These are phyloP conservation scores for Zaprionus camerounensis DNA, from an alignment of 1,140 invertebrate species.

Conservation along the genomic window DNA sequence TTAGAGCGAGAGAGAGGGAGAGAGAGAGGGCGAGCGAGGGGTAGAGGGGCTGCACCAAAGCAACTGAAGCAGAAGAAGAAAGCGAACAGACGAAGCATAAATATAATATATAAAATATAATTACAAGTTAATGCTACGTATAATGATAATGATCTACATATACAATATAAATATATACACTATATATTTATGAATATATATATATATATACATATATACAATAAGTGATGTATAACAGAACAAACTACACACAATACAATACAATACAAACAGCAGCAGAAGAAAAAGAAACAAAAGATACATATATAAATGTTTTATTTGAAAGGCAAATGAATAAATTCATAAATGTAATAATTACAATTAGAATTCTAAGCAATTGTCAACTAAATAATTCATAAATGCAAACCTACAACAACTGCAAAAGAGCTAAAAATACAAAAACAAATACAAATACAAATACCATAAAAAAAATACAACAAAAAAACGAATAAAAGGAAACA, in stretches of 20 bases:
- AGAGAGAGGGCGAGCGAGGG: not conserved
- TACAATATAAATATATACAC: not conserved
- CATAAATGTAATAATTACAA: not conserved
- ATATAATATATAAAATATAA: not conserved
- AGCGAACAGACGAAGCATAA: not conserved
- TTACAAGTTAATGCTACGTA: too few relatives aligned
- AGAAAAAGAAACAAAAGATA: not conserved
- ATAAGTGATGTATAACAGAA: not conserved
- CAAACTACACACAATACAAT: not conserved
- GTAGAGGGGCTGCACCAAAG: not conserved
- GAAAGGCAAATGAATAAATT: not conserved
- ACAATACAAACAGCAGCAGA: not conserved
- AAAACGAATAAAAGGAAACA: not conserved
- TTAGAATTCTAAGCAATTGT: not conserved
- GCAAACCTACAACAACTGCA: conserved; percentile 2
- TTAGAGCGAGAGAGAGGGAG: not conserved
- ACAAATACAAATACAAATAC: not conserved
- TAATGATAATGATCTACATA: not conserved
- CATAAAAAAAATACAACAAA: not conserved
- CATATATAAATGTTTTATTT: not conserved
- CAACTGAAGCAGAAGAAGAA: not conserved
- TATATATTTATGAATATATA: not conserved
- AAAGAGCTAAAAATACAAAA: conserved; percentile 1
- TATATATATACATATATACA: not conserved
- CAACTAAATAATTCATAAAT: conserved; percentile 1